Base-by-base conservation (phyloP, 1,140 invertebrate genomes). In the Aphelenchoides besseyi region DNA sequence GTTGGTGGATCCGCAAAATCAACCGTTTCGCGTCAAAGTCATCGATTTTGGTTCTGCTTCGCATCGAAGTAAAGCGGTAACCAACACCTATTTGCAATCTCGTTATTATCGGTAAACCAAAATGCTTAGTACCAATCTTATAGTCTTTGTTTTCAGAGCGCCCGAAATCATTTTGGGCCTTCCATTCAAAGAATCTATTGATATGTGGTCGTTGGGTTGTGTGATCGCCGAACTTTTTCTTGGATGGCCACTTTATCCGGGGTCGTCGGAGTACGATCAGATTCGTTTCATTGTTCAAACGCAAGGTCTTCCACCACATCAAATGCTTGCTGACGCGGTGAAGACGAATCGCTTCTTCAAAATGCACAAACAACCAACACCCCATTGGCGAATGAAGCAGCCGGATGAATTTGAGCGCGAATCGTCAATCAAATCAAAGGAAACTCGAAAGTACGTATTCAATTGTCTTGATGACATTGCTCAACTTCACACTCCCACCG, bases 161-260 rank as follows among this genome's bases (percentile, higher is more conserved):
- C 97, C 97, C 0, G 97, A 99, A 87, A 99, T 99, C 81, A 95
- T 99, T 84, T 88, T 99, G 57, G 96, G 90, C 70, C 87, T 99
- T 77, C 95, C 95, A 59, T 99, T 98, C 87, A 97, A 94, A 88
- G 97, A 99, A 87, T 94, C 95, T 2, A 99, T 99, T 79, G 97
- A 99, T 86, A 99, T 99, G 95, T 99, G 97, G 97, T 98, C 95
- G 0, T 88, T 99, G 68, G 97, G 97, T 28, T 99, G 97, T 87
- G 97, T 99, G 66, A 96, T 98, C 26, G 97, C 97, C 1, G 97
- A 99, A 86, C 88, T 99, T 61, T 99, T 99, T 87, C 89, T 99
- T 18, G 97, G 97, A 70, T 99, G 97, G 97, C 97, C 97, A 18
- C 88, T 99, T 1, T 99, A 99, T 87, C 97, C 97, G 0, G 97